Evolutionary conservation across 2,888 invertebrate species (phyloP), one percentile per base, ranked within the genome.

Genomic region (Rugalucina vietnamica): DNA sequence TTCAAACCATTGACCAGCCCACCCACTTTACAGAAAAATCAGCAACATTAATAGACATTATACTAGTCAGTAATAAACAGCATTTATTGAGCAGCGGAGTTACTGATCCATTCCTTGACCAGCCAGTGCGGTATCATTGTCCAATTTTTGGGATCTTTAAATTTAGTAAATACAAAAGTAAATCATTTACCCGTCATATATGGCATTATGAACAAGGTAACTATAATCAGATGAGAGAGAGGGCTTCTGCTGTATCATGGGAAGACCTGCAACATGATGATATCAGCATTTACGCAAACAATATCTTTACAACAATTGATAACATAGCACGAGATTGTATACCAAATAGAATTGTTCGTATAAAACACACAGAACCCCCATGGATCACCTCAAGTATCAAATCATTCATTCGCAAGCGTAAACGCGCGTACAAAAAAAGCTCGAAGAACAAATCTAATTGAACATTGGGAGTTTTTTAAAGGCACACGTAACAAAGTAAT

Each of bases 121-220:
- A 76, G 39, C 14, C 24, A 21, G n/a, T 76, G 18, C 14, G 65
- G 10, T 65, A 76, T 27, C 76, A 76, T 21, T 60, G 76, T 43
- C 60, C 76, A 34, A 60, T 76, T 14, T n/a, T 34, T 24, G 32
- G 36, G 21, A 36, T 29, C 34, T 29, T 65, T 32, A 27, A 57
- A 5, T 29, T 29, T 29, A 12, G 21, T 3, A 76, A 65, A 76
- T 27, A 39, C 3, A 1, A 43, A 18, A 12, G 29, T 29, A 37
- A 43, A n/a, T n/a, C 32, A 27, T 65, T 37, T 32, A 39, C n/a
- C n/a, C 54, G 76, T 14, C 24, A n/a, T 37, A 36, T 76, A 5
- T 76, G 76, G 76, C 24, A 24, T 21, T 76, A 37, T 39, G 65
- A 75, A 34, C 27, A 57, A 21, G 76, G 39, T 4, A 50, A 65